Evolutionary conservation across 2,797 vertebrate species (phyloP), one percentile per base, ranked within the genome.

Genomic region (Sylvia borin): DNA sequence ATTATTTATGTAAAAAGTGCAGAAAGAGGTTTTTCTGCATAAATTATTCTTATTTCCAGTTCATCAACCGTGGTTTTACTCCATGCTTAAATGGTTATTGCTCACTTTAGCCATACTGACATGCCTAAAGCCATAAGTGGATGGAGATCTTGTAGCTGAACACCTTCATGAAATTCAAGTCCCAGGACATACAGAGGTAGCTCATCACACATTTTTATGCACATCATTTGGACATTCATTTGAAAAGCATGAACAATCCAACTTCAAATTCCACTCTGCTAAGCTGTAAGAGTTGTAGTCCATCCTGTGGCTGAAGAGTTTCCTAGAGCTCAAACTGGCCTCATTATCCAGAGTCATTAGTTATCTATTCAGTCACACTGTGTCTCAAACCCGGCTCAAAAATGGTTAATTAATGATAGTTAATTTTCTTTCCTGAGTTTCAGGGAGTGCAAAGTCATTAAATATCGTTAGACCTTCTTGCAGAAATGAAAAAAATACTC

Each of bases 1-100:
- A 97, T 90, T 94, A 96, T 95, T 95, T 93, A 96, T 88, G 76
- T 75, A 64, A 95, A 89, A 96, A 96, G 79, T 90, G 76, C 89
- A 92, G 86, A 90, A 96, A 91, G 68, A 90, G 82, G 9, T 82
- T 91, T 96, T 96, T 96, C 88, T 96, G 88, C 94, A 95, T 95
- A 96, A 96, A 94, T 95, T 94, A 93, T 94, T 94, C 78, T 93
- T 72, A 67, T 75, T 96, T 95, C 82, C 91, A 88, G 82, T 94
- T 97, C 95, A 95, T 96, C 92, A 89, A 60, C 77, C 47, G 6
- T 88, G 72, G 36, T 92, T 95, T 95, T 84, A 67, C 65, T 91
- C 90, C 70, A 85, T 90, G 94, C 93, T 89, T 92, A 90, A 93
- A 94, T 82, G 79, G 43, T 95, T 91, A 94, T 96, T 96, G 93